phyloP scores from a whole-genome alignment of 2,888 invertebrate genomes.

The Lasiommata megera region DNA sequence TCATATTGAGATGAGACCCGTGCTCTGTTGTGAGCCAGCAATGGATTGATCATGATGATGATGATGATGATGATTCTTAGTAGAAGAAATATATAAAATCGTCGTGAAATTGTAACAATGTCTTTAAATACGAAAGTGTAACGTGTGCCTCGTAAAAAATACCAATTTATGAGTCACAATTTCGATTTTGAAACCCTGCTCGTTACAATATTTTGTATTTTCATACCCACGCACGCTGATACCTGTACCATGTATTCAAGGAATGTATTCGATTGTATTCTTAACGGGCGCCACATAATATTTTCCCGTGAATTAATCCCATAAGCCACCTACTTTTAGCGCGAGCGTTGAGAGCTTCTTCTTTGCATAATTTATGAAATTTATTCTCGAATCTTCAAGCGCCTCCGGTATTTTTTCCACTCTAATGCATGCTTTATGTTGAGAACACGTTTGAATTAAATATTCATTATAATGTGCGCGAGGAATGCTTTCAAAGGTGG shows the following conservation, averaged over 20 bases:
- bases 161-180: too few relatives aligned
- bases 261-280: neutral
- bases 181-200: too few relatives aligned
- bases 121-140: too few relatives aligned
- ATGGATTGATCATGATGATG: too few relatives aligned
- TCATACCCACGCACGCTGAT: too few relatives aligned
- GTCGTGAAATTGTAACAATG: too few relatives aligned
- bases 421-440: constrained; percentile 35
- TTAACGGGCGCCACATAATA: neutral
- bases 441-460: constrained; percentile 13
- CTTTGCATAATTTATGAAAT: constrained; percentile 34
- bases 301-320: constrained; percentile 1
- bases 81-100: too few relatives aligned
- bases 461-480: neutral
- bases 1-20: too few relatives aligned
- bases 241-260: neutral
- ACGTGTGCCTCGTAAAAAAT: too few relatives aligned
- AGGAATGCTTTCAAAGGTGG: neutral
- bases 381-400: constrained; percentile 28
- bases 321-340: neutral
- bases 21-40: too few relatives aligned
- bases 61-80: too few relatives aligned
- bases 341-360: neutral
- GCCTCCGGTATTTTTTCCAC: constrained; percentile 21
- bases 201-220: too few relatives aligned